Evolutionary conservation across 2,113 vertebrate species (phyloP), one percentile per base, ranked within the genome.

Genomic region (Ursus arctos): DNA sequence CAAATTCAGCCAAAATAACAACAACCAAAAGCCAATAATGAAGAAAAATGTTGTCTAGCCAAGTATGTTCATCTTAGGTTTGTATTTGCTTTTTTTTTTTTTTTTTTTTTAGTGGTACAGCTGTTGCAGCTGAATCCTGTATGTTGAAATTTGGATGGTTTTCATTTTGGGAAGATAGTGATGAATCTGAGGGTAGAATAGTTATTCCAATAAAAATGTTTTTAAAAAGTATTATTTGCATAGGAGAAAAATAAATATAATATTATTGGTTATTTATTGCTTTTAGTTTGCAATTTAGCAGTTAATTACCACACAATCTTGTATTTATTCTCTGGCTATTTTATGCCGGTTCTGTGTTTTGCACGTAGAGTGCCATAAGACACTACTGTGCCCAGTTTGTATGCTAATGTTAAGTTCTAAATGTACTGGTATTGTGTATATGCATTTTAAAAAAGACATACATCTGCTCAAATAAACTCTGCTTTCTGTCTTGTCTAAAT

Each of bases 51-150:
- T 36, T 97, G 77, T 96, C 97, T 96, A 97, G 96, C 93, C 91
- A 97, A 97, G 76, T 85, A 88, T 95, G 82, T 76, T 98, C 88
- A 40, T 81, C 87, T 59, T 71, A 88, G 31, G 13, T 96, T 97
- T 98, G 96, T 92, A 96, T 98, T 97, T 97, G 33, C 26, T 74
- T 3, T 95, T 94, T 98, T 36, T 40, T 40, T 40, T 40, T 40
- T 40, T 40, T 97, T 95, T 59, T 55, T 97, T 94, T 97, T 77
- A 85, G 92, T 93, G 92, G 1, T 82, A 40, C 86, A 98, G 93
- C 97, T 98, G 97, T 95, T 98, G 95, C 26, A 92, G 72, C 97
- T 97, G 91, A 98, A 94, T 98, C 59, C 96, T 91, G 4, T 94
- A 88, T 94, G 96, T 97, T 98, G 96, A 96, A 96, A 97, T 88